Evolutionary conservation across 2,113 vertebrate genomes (phyloP), one percentile per base, ranked within the genome.

Genomic region (Chrysochloris asiatica): DNA sequence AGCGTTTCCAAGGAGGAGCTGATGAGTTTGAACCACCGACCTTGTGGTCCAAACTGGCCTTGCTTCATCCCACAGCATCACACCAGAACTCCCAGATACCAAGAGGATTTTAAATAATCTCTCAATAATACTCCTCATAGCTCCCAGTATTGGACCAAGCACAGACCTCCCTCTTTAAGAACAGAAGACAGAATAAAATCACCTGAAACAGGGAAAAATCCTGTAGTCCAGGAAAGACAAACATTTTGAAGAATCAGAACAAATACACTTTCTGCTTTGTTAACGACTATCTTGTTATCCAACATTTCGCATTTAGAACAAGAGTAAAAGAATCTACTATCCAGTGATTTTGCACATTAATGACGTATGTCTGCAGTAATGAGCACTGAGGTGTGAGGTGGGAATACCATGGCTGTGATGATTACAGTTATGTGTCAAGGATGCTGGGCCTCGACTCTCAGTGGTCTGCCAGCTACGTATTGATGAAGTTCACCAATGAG

Each of bases 221-320:
- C 30, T 36, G 30, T 1, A 69, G 16, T 48, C 12, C 36, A 77
- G 41, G 14, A 17, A 48, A 73, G 36, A 26, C 48, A n/a, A n/a
- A n/a, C 52, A 52, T 89, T 88, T 43, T 77, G 38, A 87, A 96
- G 88, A 89, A 79, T 75, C 50, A 82, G 67, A 83, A 72, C 36
- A 84, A 19, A 61, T 0, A 63, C 4, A 13, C 30, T 19, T 30
- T 63, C 30, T n/a, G n/a, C n/a, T n/a, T 63, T 19, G 4, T 63
- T 30, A 63, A 28, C 33, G 30, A 63, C 61, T 33, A 33, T 28
- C 56, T 59, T 26, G 56, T 59, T 59, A 59, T 59, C 28, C 14
- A 63, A 33, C 61, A 63, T 33, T 63, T 26, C 16, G 17, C 28
- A 63, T 63, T 12, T 30, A 13, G 11, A 9, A 63, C 61, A 63